phyloP scores from a whole-genome alignment of 2,113 vertebrate species.

The Cinclus cinclus region DNA sequence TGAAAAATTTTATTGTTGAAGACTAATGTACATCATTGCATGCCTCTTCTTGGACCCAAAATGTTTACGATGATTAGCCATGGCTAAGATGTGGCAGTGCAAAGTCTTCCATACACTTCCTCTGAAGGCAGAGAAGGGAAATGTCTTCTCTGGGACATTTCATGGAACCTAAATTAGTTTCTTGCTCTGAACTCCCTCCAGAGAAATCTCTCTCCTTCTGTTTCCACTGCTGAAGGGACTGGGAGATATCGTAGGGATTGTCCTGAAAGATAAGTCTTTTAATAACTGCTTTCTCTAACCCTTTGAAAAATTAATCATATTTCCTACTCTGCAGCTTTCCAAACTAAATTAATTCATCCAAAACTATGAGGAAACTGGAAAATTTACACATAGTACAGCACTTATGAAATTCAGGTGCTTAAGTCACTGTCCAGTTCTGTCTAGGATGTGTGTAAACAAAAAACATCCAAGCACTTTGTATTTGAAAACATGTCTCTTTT shows the following conservation, averaged over 20 bases:
- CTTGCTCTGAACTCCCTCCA: background rate
- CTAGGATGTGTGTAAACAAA: background rate
- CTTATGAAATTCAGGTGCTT: background rate
- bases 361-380: background rate
- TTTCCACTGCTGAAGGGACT: background rate
- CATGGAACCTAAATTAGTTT: background rate
- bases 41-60: constrained; percentile 11
- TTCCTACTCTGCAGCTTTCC: background rate
- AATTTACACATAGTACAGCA: background rate
- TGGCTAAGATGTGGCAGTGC: background rate
- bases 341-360: background rate
- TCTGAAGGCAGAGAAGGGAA: background rate
- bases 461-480: background rate
- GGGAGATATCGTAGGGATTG: background rate
- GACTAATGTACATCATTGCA: background rate
- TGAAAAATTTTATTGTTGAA: constrained; percentile 30
- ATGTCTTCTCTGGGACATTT: background rate
- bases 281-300: background rate
- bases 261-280: background rate
- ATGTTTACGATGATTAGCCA: background rate
- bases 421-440: background rate
- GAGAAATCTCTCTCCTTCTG: background rate
- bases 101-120: background rate
- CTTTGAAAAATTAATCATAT: background rate
- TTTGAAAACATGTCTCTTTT: background rate